Percentiles rank a stretch among this genome's conserved stretches.
These are phyloP conservation scores for Mionectes macconnelli DNA, from an alignment of 2,113 vertebrate genomes.

Conservation along the genomic window DNA sequence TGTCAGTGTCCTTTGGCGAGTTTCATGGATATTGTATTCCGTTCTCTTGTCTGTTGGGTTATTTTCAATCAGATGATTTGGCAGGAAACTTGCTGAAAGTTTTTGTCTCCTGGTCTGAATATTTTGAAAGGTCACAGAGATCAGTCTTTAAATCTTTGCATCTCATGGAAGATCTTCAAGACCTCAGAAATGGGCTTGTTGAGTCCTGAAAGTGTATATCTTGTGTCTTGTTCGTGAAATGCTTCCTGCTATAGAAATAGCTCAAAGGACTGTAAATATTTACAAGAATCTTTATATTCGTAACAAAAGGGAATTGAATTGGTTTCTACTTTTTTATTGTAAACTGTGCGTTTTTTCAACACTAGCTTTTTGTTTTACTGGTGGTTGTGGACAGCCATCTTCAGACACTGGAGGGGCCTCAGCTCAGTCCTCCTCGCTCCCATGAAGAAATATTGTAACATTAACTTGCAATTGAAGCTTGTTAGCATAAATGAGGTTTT, in stretches of 20 bases:
- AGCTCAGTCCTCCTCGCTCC: constrained; percentile 60
- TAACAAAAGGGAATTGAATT: constrained; percentile 84
- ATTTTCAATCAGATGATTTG: constrained; percentile 63
- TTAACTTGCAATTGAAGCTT: constrained; percentile 63
- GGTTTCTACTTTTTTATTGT: constrained; percentile 90
- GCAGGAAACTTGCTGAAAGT: constrained; percentile 73
- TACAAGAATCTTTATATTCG: constrained; percentile 88
- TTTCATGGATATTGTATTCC: constrained; percentile 42
- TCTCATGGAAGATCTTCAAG: constrained; percentile 74
- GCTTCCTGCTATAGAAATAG: constrained; percentile 83
- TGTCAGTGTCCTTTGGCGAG: constrained; percentile 52
- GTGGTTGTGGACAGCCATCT: constrained; percentile 71
- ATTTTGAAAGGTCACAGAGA: constrained; percentile 69
- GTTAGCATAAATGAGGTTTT: constrained; percentile 67
- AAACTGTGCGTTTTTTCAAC: constrained; percentile 85
- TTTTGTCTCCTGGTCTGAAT: constrained; percentile 74
- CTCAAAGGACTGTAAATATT: constrained; percentile 85
- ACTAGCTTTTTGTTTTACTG: constrained; percentile 76
- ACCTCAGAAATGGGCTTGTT: constrained; percentile 68
- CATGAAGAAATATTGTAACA: constrained; percentile 69
- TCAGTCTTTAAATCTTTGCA: constrained; percentile 75
- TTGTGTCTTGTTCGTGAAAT: constrained; percentile 78
- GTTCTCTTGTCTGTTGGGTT: constrained; percentile 60
- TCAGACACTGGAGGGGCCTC: constrained; percentile 60
- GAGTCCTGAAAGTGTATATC: constrained; percentile 68